Percentiles rank a stretch among this genome's conserved stretches.
Conservation (phyloP, 2,797 vertebrate genomes). For the Galagoides demidoff region DNA sequence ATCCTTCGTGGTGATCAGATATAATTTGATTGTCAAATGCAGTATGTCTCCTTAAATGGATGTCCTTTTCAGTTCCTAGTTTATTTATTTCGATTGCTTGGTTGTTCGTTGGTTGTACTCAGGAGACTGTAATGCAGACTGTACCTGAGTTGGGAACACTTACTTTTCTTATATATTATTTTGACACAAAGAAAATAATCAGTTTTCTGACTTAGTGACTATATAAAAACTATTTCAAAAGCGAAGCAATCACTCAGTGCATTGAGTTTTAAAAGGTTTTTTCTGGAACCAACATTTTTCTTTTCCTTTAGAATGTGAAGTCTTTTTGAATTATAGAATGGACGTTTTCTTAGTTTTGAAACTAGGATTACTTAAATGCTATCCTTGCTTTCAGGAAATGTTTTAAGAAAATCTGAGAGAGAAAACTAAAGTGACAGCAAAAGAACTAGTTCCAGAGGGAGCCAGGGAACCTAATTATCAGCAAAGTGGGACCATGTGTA, state of each 20-base stretch:
- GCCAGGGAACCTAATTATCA: slow-evolving; percentile 58
- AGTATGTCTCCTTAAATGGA: slow-evolving; percentile 62
- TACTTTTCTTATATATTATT: neutral
- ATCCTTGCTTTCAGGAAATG: neutral
- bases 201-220: slow-evolving; percentile 22
- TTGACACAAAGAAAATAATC: neutral
- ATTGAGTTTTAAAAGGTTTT: slow-evolving; percentile 1
- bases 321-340: slow-evolving; percentile 6
- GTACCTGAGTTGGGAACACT: neutral
- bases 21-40: slow-evolving; percentile 63
- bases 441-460: slow-evolving; percentile 45
- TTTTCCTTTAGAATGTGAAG: neutral
- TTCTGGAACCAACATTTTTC: neutral
- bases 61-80: slow-evolving; percentile 55
- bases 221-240: slow-evolving; percentile 10
- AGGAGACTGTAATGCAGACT: neutral
- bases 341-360: neutral
- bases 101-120: slow-evolving; percentile 50
- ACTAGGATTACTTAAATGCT: neutral
- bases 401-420: slow-evolving; percentile 40
- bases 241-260: neutral
- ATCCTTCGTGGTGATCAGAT: slow-evolving; percentile 53
- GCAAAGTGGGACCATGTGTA: slow-evolving; percentile 53
- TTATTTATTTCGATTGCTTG: slow-evolving; percentile 55
- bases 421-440: slow-evolving; percentile 50